Evolutionary conservation across 2,113 vertebrate species (phyloP).

Genomic region (Chloebia gouldiae): DNA sequence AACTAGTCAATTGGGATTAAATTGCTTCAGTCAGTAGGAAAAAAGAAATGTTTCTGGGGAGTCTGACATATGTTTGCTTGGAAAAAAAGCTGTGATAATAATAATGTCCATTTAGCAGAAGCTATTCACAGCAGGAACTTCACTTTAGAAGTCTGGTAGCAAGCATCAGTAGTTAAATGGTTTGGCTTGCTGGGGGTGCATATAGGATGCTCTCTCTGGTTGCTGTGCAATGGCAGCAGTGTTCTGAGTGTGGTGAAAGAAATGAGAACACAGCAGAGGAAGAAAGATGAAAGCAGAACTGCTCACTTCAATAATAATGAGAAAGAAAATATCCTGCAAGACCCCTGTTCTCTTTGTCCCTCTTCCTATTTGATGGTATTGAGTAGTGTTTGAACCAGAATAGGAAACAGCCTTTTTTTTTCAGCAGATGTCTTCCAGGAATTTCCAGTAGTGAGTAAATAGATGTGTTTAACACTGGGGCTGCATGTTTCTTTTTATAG

Average conservation of each 20-base stretch:
- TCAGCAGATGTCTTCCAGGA: neutral
- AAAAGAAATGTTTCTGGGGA: neutral
- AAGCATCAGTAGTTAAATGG: neutral
- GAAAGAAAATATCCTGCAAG: neutral
- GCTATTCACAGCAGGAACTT: neutral
- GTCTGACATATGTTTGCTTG: neutral
- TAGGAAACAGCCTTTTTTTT: neutral
- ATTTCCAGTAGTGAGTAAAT: conserved; percentile 5
- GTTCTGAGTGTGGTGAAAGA: neutral
- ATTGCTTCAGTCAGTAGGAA: neutral
- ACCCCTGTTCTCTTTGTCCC: neutral
- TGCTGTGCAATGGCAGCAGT: neutral
- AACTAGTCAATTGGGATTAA: neutral
- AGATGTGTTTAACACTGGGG: neutral
- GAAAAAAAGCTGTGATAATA: neutral
- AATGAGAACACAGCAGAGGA: neutral
- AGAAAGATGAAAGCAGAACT: neutral
- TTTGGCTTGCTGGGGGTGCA: neutral
- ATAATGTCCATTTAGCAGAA: neutral
- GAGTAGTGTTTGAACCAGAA: neutral
- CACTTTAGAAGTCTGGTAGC: neutral
- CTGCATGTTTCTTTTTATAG: conserved; percentile 34
- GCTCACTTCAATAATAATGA: neutral
- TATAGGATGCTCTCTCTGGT: neutral
- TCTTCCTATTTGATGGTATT: neutral